These are phyloP conservation scores for Buathra laborator DNA, from an alignment of 2,888 invertebrate genomes.

Conservation along the genomic window DNA sequence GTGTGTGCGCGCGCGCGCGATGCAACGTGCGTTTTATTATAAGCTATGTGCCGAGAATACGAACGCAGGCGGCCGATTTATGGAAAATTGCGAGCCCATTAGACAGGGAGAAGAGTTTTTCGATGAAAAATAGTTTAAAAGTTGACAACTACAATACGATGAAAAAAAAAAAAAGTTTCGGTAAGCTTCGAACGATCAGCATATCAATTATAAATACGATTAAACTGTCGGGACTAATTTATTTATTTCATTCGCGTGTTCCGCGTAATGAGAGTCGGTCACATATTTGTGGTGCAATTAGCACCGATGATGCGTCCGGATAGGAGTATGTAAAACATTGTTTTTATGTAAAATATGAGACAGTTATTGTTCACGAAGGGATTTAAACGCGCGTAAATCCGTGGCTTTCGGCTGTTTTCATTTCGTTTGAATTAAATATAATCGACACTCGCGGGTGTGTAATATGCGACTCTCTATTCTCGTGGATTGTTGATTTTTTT, in stretches of 20 bases:
- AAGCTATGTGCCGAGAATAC: constrained; percentile 7
- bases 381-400: background rate
- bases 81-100: background rate
- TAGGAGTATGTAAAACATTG: background rate
- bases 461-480: background rate
- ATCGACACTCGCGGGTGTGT: constrained; percentile 32
- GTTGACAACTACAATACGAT: background rate
- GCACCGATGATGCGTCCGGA: background rate
- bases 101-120: background rate
- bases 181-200: background rate
- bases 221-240: background rate
- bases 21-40: background rate
- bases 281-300: constrained; percentile 1
- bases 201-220: background rate
- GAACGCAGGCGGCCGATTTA: background rate
- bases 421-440: constrained; percentile 36
- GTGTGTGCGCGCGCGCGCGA: background rate
- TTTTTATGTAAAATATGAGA: background rate
- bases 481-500: background rate
- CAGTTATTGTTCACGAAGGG: background rate
- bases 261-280: too few relatives aligned
- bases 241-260: background rate
- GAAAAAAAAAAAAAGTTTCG: background rate
- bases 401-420: background rate
- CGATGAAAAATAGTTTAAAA: background rate